These are phyloP conservation scores for Lasiommata megera DNA, from an alignment of 2,888 invertebrate genomes.

Conservation along the genomic window DNA sequence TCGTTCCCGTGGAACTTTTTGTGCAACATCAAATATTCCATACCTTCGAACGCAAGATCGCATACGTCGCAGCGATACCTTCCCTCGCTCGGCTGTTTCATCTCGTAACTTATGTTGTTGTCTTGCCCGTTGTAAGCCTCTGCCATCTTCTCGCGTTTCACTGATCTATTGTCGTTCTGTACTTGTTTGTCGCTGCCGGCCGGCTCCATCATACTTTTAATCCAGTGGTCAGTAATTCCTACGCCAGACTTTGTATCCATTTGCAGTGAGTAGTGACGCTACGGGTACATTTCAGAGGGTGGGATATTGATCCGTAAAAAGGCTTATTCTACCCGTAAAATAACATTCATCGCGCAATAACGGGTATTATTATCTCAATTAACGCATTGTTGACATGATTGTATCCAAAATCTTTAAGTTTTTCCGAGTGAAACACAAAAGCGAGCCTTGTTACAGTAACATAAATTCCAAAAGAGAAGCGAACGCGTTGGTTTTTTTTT, in stretches of 20 bases:
- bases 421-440: constrained; percentile 71
- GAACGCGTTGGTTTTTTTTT: constrained; percentile 75
- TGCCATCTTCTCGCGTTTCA: constrained; percentile 75
- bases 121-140: constrained; percentile 63
- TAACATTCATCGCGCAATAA: constrained; percentile 42
- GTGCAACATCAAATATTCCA: constrained; percentile 70
- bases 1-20: constrained; percentile 75
- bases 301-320: constrained; percentile 68
- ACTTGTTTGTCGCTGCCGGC: constrained; percentile 63
- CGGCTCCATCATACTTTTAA: constrained; percentile 77
- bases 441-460: constrained; percentile 79
- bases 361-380: constrained; percentile 49
- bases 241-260: constrained; percentile 72
- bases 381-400: constrained; percentile 70
- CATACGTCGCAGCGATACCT: constrained; percentile 70
- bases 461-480: constrained; percentile 81
- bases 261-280: constrained; percentile 50
- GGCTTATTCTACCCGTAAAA: constrained; percentile 41
- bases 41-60: constrained; percentile 68
- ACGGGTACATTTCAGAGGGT: constrained; percentile 52
- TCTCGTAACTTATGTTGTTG: constrained; percentile 56
- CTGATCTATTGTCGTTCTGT: constrained; percentile 54
- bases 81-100: constrained; percentile 56
- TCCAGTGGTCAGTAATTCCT: constrained; percentile 69
- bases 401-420: constrained; percentile 59